These are phyloP conservation scores for Apostichopus parvimensis DNA, from an alignment of 35 echinoderm and acorn worm genomes.

Conservation along the genomic window DNA sequence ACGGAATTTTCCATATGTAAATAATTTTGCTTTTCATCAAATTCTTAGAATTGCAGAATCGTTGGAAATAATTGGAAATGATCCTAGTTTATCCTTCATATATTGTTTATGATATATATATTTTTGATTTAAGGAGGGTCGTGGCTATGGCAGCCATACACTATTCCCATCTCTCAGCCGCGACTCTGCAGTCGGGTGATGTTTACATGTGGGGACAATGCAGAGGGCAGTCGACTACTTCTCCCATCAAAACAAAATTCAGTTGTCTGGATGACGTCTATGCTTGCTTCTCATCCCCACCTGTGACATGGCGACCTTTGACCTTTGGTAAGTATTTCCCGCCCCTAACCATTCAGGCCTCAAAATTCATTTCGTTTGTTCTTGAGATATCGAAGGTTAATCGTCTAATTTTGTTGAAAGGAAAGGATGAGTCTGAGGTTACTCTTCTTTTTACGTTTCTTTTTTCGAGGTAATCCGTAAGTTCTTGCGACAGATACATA, in stretches of 20 bases:
- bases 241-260: constrained; percentile 82
- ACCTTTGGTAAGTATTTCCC: constrained; percentile 78
- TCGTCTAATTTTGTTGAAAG: too few species aligned
- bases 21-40: too few species aligned
- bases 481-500: too few species aligned
- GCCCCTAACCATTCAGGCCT: too few species aligned
- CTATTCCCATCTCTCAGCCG: constrained; percentile 88
- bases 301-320: constrained; percentile 85
- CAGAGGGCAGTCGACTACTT: constrained; percentile 81
- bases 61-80: too few species aligned
- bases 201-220: constrained; percentile 99
- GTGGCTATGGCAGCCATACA: constrained; percentile 89
- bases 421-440: too few species aligned
- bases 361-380: too few species aligned
- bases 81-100: neutral
- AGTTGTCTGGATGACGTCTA: constrained; percentile 90
- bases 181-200: constrained; percentile 74
- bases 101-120: neutral
- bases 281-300: constrained; percentile 85
- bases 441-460: too few species aligned
- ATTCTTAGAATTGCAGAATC: too few species aligned
- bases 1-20: too few species aligned
- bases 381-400: too few species aligned
- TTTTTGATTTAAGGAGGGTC: constrained; percentile 52
- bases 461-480: too few species aligned